Evolutionary conservation across 2,113 vertebrate genomes (phyloP), one percentile per base, ranked within the genome.

Genomic region (Melanotaenia duboulayi): DNA sequence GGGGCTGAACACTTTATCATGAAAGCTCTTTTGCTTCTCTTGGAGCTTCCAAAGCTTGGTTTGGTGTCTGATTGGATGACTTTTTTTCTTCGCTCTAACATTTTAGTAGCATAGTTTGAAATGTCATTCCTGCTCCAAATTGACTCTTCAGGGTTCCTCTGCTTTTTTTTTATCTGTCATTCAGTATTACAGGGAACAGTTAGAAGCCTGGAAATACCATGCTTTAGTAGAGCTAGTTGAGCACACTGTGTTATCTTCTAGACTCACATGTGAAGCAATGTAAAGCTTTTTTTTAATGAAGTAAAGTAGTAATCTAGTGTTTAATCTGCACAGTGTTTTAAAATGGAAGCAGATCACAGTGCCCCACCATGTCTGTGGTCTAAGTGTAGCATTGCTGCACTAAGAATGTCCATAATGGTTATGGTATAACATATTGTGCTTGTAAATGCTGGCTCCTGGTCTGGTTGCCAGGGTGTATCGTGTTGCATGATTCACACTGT

Each of bases 101-200:
- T 89, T 89, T 89, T 63, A 85, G 74, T 48, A 66, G 68, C 72
- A 3, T 74, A 70, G 71, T 85, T 84, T 83, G 78, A 90, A 90
- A 90, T 80, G 87, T 78, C 83, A 83, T 84, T 88, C 73, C 71
- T 74, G 63, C 78, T 90, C 72, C 70, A 89, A 91, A 90, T 90
- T 84, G 87, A 88, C 89, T 90, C 84, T 85, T 89, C 79, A 74
- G 82, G 74, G 76, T 78, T 85, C 54, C 76, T 84, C 71, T 7
- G 57, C 86, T 82, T 85, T 88, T 66, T 66, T n/a, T 69, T 69
- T 72, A 63, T 78, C 74, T 91, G 85, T 87, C 85, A 86, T 88
- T 91, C 76, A 85, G 75, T 76, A 87, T 90, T 90, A 88, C 67
- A 61, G 72, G 39, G 80, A 39, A 35, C 73, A 75, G 54, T 67